Percentiles rank a stretch among this genome's conserved stretches.
phyloP scores from a whole-genome alignment of 2,797 vertebrate species.

The Emydoidea blandingii region DNA sequence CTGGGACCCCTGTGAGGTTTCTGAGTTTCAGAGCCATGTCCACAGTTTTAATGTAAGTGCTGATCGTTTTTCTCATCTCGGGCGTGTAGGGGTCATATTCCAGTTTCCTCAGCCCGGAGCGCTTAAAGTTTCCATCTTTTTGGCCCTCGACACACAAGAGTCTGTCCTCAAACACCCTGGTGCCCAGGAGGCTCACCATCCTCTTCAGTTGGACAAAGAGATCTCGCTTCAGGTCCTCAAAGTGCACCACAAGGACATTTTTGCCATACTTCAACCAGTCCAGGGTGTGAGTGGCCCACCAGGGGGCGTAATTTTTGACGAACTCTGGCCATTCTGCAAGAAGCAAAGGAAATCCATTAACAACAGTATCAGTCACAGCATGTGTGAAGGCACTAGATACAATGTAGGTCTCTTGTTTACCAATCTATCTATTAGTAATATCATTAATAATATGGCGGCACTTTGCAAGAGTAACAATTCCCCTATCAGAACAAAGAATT shows the following conservation, averaged over 20 bases:
- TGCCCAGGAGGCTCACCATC: constrained; percentile 91
- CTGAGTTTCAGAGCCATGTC: constrained; percentile 87
- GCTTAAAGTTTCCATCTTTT: constrained; percentile 98
- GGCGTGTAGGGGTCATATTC: constrained; percentile 95
- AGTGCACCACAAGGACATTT: constrained; percentile 93
- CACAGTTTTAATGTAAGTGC: constrained; percentile 91
- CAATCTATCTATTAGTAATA: neutral
- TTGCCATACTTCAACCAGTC: constrained; percentile 96
- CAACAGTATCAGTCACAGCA: neutral
- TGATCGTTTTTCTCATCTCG: constrained; percentile 89
- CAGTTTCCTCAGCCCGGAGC: constrained; percentile 93
- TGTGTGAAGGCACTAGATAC: neutral
- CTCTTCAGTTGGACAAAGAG: constrained; percentile 91
- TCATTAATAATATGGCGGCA: neutral
- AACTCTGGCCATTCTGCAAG: constrained; percentile 97
- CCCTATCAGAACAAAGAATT: neutral
- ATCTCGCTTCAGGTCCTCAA: constrained; percentile 92
- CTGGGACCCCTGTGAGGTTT: constrained; percentile 91
- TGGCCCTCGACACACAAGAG: constrained; percentile 97
- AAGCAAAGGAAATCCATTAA: rapidly evolving
- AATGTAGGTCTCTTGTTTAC: neutral
- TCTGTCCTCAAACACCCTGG: constrained; percentile 89
- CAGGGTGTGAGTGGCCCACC: constrained; percentile 96
- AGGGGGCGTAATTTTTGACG: constrained; percentile 94
- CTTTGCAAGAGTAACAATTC: neutral